Evolutionary conservation across 2,797 vertebrate species (phyloP).

Genomic region (Pseudopleuronectes americanus): DNA sequence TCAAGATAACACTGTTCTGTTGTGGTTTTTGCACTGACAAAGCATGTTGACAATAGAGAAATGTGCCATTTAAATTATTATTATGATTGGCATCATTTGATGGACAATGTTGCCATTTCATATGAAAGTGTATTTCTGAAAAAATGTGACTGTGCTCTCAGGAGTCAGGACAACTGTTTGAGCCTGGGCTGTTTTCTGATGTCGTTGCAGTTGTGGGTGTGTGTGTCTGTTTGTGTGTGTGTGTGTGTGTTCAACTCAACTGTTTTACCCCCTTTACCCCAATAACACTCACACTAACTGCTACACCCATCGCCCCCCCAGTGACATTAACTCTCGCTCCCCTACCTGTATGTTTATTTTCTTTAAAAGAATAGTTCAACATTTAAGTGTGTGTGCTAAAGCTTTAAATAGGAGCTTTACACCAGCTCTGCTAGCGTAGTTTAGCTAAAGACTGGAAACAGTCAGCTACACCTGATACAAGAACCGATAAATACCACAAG

Average conservation of each 20-base stretch:
- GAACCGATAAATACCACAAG: background rate
- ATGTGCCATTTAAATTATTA: background rate
- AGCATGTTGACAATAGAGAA: conserved; percentile 54
- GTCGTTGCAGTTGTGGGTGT: conserved; percentile 53
- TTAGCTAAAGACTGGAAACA: background rate
- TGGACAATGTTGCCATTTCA: background rate
- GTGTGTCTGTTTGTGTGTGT: too few species aligned
- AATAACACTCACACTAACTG: conserved; percentile 56
- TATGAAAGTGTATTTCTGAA: conserved; percentile 8
- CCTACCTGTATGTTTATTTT: background rate
- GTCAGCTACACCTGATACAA: background rate
- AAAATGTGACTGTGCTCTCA: conserved; percentile 26
- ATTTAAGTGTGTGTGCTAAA: conserved; percentile 14
- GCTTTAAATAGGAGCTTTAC: conserved; percentile 8
- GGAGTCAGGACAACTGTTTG: conserved; percentile 44
- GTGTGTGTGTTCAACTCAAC: conserved; percentile 6
- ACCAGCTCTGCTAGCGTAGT: too few species aligned
- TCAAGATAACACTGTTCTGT: conserved; percentile 51
- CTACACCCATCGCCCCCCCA: conserved; percentile 8
- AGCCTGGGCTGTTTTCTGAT: conserved; percentile 48
- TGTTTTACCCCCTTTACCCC: conserved; percentile 10
- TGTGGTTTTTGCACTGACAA: conserved; percentile 61
- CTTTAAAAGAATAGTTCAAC: background rate
- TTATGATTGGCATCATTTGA: background rate
- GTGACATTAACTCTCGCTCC: conserved; percentile 20